A percentile compares a stretch with the other conserved stretches of the same genome.
Conservation (phyloP, 2,113 vertebrate species). For the Butorides virescens region DNA sequence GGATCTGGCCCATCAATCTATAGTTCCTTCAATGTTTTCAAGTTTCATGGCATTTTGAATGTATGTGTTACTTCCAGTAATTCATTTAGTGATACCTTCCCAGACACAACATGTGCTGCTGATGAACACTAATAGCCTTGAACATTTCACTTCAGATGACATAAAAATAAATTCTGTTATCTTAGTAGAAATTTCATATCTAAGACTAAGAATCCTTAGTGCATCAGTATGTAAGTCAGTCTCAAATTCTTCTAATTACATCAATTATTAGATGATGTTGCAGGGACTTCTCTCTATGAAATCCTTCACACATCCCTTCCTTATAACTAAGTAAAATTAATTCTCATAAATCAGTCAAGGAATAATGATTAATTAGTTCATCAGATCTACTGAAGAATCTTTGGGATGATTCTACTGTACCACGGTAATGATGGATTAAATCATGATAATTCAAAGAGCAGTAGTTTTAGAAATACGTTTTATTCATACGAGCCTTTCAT, state of each 20-base stretch:
- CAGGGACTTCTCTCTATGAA: background rate
- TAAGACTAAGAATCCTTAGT: background rate
- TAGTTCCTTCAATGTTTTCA: conserved; percentile 28
- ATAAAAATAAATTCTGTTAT: background rate
- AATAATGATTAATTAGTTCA: background rate
- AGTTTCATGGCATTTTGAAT: conserved; percentile 50
- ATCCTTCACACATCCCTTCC: conserved; percentile 23
- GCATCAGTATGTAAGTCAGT: background rate
- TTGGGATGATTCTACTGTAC: background rate
- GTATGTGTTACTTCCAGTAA: conserved; percentile 39
- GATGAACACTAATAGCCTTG: conserved; percentile 63
- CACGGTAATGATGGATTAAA: background rate
- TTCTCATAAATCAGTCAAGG: background rate
- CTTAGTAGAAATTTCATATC: background rate
- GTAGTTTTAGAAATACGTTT: background rate
- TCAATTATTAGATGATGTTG: background rate
- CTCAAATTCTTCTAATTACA: background rate
- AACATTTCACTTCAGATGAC: background rate
- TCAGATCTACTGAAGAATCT: background rate
- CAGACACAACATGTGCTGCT: conserved; percentile 8
- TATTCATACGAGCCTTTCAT: background rate
- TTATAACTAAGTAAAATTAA: conserved; percentile 5
- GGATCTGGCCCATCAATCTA: conserved; percentile 58
- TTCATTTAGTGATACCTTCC: conserved; percentile 38
- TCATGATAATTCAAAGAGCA: background rate